Evolutionary conservation across 1,140 invertebrate genomes (phyloP), one percentile per base, ranked within the genome.

Genomic region (Camponotus vicinus): DNA sequence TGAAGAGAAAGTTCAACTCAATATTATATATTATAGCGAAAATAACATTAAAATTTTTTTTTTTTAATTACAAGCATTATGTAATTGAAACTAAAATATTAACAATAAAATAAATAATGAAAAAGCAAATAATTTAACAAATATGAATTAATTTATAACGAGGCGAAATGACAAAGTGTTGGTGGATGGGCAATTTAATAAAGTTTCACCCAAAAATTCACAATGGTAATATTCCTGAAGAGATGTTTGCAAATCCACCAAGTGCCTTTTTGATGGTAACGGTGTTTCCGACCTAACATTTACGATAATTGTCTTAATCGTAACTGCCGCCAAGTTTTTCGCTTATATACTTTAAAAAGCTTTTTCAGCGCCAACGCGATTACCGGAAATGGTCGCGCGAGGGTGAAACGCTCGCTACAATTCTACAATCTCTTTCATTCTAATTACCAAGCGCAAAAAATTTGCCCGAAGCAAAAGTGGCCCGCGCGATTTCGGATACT

Each of bases 281-380:
- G 69, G 49, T 75, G 37, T 61, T 63, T 73, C 40, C 55, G 40
- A 70, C 55, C 27, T 73, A 13, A 55, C 79, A 69, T 83, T 63
- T 75, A 83, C 55, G 79, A 75, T 75, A 83, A 83, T 83, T 75
- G 42, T 42, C 55, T 37, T 61, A 75, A 82, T 82, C 66, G 79
- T 71, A 71, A 83, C 49, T 49, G 27, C 55, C 34, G 55, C 32
- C 6, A 45, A 63, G 55, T 49, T 73, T 18, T 37, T 67, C 49
- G 15, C 13, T 9, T 32, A 63, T 34, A 73, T 83, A 61, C 55
- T 40, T 83, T 27, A 49, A 45, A 49, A 45, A 34, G 79, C 69
- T 83, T 83, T 83, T 75, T 73, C 27, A 70, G 66, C 7, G 69
- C 69, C 79, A 63, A 83, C 69, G 32, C 34, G 79, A 61, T 83